Percentiles rank a stretch among this genome's conserved stretches.
These are phyloP conservation scores for Genyomyrus donnyi DNA, from an alignment of 2,113 vertebrate genomes.

Conservation along the genomic window DNA sequence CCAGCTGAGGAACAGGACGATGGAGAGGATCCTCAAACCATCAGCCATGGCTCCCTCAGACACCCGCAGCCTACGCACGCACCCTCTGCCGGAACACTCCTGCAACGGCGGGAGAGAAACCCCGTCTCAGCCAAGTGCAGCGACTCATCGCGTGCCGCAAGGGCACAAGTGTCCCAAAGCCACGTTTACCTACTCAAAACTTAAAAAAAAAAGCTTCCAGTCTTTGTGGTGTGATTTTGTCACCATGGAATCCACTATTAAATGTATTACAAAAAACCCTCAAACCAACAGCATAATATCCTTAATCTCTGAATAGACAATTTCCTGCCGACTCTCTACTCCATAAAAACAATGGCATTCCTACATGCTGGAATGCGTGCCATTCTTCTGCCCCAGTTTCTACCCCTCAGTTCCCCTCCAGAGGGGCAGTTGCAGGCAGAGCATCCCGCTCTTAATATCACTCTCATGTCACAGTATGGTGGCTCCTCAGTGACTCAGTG, in stretches of 20 bases:
- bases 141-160: not conserved
- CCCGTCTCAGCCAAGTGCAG: not conserved
- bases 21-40: slow-evolving; percentile 55
- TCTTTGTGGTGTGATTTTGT: not conserved
- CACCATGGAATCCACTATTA: not conserved
- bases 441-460: slow-evolving; percentile 15
- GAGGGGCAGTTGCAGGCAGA: not conserved
- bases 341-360: not conserved
- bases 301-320: not conserved
- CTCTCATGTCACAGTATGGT: slow-evolving; percentile 2
- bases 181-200: not conserved
- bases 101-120: slow-evolving; percentile 28
- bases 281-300: not conserved
- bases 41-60: slow-evolving; percentile 58
- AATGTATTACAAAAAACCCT: not conserved
- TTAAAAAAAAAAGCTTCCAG: not conserved
- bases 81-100: slow-evolving; percentile 38
- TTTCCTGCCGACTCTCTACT: not conserved
- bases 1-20: slow-evolving; percentile 63
- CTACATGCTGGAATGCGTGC: not conserved
- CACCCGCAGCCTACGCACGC: slow-evolving; percentile 40
- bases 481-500: slow-evolving; percentile 4
- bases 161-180: not conserved
- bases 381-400: not conserved
- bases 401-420: not conserved